Evolutionary conservation across 1,140 invertebrate genomes (phyloP).

Genomic region (Thalassaphorura encarpata): DNA sequence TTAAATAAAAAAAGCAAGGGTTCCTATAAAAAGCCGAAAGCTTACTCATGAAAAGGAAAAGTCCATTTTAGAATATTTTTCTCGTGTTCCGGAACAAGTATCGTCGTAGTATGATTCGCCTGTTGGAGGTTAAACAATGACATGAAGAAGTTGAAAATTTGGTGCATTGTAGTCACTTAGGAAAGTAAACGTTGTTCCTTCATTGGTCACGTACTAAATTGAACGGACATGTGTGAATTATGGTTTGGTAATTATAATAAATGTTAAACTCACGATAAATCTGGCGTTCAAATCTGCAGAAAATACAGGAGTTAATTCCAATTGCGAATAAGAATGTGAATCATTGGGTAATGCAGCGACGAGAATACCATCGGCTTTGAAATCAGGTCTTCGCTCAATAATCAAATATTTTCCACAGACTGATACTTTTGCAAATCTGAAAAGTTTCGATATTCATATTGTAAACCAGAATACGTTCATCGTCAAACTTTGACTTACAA

Average conservation of each 20-base stretch:
- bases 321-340: neutral
- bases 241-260: neutral
- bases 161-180: slow-evolving; percentile 88
- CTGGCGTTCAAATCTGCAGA: neutral
- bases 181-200: slow-evolving; percentile 42
- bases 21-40: neutral
- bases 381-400: slow-evolving; percentile 64
- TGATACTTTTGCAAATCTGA: slow-evolving; percentile 53
- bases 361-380: neutral
- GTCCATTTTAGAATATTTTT: slow-evolving; percentile 85
- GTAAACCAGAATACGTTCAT: slow-evolving; percentile 1
- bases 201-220: neutral
- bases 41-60: slow-evolving; percentile 55
- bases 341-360: neutral
- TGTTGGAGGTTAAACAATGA: slow-evolving; percentile 70
- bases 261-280: neutral
- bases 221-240: neutral
- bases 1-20: neutral
- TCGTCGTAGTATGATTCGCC: slow-evolving; percentile 59
- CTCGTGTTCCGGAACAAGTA: slow-evolving; percentile 71
- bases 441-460: neutral
- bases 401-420: slow-evolving; percentile 84
- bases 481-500: slow-evolving; percentile 51
- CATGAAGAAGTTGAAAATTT: slow-evolving; percentile 79
- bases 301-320: neutral